These are phyloP conservation scores for Apostichopus parvimensis DNA, from an alignment of 35 echinoderm and acorn worm genomes.

Conservation along the genomic window DNA sequence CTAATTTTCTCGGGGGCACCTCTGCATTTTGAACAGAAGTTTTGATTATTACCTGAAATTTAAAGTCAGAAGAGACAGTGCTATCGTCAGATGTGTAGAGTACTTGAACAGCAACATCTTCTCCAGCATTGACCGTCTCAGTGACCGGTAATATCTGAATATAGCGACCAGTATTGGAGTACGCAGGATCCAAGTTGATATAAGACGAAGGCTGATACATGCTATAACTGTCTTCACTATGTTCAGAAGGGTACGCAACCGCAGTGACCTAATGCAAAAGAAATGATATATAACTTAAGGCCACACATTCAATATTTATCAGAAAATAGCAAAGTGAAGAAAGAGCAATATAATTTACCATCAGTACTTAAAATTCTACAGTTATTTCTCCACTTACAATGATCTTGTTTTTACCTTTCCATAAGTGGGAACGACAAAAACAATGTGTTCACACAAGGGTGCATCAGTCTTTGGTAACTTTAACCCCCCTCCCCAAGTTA, in stretches of 20 bases:
- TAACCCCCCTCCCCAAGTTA: too few species aligned
- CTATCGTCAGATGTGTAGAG: slow-evolving; percentile 32
- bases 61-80: neutral
- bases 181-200: neutral
- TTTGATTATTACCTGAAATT: neutral
- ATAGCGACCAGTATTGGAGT: slow-evolving; percentile 2
- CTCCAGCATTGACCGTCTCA: slow-evolving; percentile 4
- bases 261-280: neutral
- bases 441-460: too few species aligned
- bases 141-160: slow-evolving; percentile 15
- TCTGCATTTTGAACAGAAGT: neutral
- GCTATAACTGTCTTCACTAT: neutral
- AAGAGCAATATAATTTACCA: too few species aligned
- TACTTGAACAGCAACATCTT: neutral
- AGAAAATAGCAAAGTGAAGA: too few species aligned
- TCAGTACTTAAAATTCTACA: too few species aligned
- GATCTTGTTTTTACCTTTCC: too few species aligned
- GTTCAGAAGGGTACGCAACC: neutral
- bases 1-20: neutral
- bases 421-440: too few species aligned
- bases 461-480: too few species aligned
- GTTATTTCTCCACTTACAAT: too few species aligned
- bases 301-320: too few species aligned
- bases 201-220: neutral
- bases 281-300: too few species aligned